Percentiles rank a stretch among this genome's conserved stretches.
These are phyloP conservation scores for Theonella swinhoei DNA, from an alignment of 37 sponge, comb jelly and placozoan genomes.

Conservation along the genomic window DNA sequence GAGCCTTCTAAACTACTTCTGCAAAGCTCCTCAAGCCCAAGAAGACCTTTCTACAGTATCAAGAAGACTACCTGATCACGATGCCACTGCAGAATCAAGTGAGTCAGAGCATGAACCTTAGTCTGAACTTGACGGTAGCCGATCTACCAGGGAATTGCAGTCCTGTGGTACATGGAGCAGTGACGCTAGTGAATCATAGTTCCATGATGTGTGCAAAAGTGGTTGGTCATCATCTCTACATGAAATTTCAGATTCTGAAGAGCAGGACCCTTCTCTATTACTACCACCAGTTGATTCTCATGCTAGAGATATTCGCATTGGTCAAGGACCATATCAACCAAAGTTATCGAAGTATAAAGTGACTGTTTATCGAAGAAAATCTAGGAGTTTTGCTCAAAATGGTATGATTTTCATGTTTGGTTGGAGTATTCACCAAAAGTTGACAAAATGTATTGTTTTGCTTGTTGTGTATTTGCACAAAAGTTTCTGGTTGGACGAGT, in stretches of 20 bases:
- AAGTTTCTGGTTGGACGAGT: slow-evolving; percentile 8
- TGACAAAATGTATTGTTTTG: slow-evolving; percentile 3
- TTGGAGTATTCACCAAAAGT: not conserved
- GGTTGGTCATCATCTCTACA: not conserved
- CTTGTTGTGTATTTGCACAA: slow-evolving; percentile 13
- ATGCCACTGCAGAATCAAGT: not conserved
- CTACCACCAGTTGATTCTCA: not conserved
- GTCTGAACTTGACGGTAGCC: too few species aligned
- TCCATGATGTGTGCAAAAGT: not conserved
- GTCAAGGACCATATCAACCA: slow-evolving; percentile 13
- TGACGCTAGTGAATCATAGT: not conserved
- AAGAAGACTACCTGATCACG: too few species aligned
- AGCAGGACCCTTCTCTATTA: not conserved
- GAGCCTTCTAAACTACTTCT: too few species aligned
- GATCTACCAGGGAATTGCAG: too few species aligned
- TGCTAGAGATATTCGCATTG: not conserved
- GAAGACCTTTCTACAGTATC: too few species aligned
- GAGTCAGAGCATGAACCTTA: too few species aligned
- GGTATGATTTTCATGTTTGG: slow-evolving; percentile 6
- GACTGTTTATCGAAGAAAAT: not conserved
- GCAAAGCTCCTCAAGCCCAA: too few species aligned
- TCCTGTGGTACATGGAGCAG: too few species aligned
- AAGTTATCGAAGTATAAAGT: slow-evolving; percentile 5
- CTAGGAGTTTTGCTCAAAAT: slow-evolving; percentile 17
- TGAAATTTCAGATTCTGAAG: not conserved